Conservation (phyloP, 2,797 vertebrate genomes). For the Ambastaia sidthimunki region DNA sequence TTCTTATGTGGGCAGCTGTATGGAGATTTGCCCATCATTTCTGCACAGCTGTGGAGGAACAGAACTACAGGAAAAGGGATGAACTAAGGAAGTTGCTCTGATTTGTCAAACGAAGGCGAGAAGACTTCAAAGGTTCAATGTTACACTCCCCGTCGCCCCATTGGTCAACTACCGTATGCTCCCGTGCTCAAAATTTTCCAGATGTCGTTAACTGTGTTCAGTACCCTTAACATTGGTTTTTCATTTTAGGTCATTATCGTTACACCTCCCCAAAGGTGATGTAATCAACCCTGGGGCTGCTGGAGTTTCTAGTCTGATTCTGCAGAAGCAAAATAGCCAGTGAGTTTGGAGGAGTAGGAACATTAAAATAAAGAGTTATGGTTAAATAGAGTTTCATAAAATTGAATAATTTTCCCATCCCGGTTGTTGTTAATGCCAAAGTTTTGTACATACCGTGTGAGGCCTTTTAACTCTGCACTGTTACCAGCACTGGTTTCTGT, state of each 20-base stretch:
- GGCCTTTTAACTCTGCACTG: neutral
- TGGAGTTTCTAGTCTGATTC: conserved; percentile 19
- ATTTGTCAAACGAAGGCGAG: conserved; percentile 53
- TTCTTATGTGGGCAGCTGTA: conserved; percentile 26
- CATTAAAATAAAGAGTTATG: neutral
- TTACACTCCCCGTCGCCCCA: conserved; percentile 20
- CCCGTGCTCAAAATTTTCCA: conserved; percentile 21
- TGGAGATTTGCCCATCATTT: conserved; percentile 33
- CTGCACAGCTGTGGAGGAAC: conserved; percentile 34
- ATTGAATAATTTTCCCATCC: neutral
- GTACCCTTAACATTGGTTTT: conserved; percentile 38
- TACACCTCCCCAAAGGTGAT: conserved; percentile 14
- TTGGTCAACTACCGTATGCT: conserved; percentile 28
- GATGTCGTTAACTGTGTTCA: conserved; percentile 31
- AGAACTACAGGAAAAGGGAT: conserved; percentile 11
- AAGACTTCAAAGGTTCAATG: conserved; percentile 48
- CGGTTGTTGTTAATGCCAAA: neutral
- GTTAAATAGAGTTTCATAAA: neutral
- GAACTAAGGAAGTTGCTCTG: conserved; percentile 43
- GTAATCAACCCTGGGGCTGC: conserved; percentile 5
- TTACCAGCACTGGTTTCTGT: neutral
- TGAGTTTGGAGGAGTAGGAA: neutral
- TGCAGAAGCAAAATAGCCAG: neutral
- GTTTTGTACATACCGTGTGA: neutral
- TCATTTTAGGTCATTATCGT: conserved; percentile 38